Evolutionary conservation across 2,113 vertebrate genomes (phyloP), one percentile per base, ranked within the genome.

Genomic region (Oreotragus oreotragus): DNA sequence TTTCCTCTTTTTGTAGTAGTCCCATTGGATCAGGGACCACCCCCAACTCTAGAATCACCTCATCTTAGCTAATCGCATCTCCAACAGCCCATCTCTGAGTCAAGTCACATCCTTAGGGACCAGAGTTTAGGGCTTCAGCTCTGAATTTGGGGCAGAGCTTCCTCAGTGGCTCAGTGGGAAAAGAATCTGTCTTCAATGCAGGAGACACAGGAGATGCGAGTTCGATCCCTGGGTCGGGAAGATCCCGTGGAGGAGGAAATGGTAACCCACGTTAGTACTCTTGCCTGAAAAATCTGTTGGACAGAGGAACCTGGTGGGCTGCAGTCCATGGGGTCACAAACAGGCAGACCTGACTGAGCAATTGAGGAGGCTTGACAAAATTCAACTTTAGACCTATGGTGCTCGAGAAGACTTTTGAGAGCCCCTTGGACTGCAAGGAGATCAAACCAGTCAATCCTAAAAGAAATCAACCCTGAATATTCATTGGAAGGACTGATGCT

Each of bases 181-280:
- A 73, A 73, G 36, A 73, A 39, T 25, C 21, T 73, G 36, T 39
- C 36, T 73, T 73, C 70, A 73, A 1, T 39, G 36, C 70, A 73
- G 70, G 36, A 73, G 70, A 43, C 70, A 43, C 21, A 25, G 10
- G 36, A 39, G 21, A 76, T 76, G 3, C 0, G 12, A 13, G 70
- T 76, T 43, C 0, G 0, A 43, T 76, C 36, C 70, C 21, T 25
- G 36, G 36, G 70, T 25, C 0, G 0, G 70, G 70, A 76, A 14
- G 21, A 76, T 43, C 70, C 36, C 0, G 3, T 43, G 36, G 36
- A 43, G 23, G 12, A 76, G 11, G 21, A 76, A 76, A 43, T 76
- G 70, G 36, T 25, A 76, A 76, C 23, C 70, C 70, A 43, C 0
- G 2, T 12, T 25, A 76, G 70, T 76, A 27, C 23, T 76, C 70